Evolutionary conservation across 2,888 invertebrate species (phyloP).

Genomic region (Drosophila picticornis): DNA sequence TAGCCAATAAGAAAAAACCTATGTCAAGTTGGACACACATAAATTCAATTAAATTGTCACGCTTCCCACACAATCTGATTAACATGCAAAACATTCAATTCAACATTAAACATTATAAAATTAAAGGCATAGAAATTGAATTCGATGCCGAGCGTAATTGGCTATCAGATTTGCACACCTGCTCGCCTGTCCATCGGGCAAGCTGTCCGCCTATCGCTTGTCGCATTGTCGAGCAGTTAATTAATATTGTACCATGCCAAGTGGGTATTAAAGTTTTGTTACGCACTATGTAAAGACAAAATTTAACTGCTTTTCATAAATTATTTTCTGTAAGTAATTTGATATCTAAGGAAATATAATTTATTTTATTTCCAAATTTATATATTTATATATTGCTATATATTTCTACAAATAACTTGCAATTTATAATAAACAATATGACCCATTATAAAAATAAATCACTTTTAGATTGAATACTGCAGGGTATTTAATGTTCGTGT

Average conservation of each 20-base stretch:
- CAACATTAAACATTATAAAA: constrained; percentile 21
- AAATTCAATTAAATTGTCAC: constrained; percentile 21
- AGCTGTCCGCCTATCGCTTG: constrained; percentile 2
- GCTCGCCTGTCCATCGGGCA: neutral
- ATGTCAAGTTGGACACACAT: constrained; percentile 24
- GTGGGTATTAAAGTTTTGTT: neutral
- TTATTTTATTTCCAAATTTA: no score
- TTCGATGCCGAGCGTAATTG: constrained; percentile 50
- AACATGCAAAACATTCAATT: constrained; percentile 10
- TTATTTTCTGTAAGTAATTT: neutral
- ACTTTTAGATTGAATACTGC: neutral
- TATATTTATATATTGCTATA: no score
- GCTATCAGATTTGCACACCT: constrained; percentile 42
- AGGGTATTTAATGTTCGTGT: neutral
- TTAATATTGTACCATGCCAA: neutral
- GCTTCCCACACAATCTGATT: constrained; percentile 34
- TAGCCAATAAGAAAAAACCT: constrained; percentile 10
- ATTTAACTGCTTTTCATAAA: neutral
- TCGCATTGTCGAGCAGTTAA: neutral
- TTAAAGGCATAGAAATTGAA: constrained; percentile 39
- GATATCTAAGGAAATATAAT: neutral
- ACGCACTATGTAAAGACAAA: neutral
- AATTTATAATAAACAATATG: neutral
- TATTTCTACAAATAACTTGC: neutral
- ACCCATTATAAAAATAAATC: neutral